A percentile compares a stretch with the other conserved stretches of the same genome.
Evolutionary conservation across 2,113 vertebrate genomes (phyloP).

Genomic region (Lontra canadensis): DNA sequence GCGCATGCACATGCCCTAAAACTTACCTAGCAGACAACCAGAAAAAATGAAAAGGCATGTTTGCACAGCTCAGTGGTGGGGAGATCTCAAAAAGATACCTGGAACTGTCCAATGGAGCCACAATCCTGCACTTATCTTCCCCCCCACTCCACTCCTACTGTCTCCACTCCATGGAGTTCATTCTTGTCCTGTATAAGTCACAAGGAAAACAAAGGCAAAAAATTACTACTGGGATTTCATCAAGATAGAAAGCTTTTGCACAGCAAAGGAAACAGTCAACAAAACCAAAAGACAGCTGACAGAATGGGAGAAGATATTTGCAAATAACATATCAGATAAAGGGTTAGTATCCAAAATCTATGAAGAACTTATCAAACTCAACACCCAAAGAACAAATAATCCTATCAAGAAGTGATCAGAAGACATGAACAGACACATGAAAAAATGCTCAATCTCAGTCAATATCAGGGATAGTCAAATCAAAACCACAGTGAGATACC

Average conservation of each 20-base stretch:
- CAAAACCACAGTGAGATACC: no score
- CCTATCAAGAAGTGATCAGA: no score
- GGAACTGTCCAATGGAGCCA: background rate
- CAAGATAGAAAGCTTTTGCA: background rate
- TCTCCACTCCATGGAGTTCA: background rate
- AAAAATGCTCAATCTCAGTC: no score
- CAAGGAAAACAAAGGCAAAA: background rate
- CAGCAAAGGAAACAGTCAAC: background rate
- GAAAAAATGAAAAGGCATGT: background rate
- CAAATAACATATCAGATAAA: no score
- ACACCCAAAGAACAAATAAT: no score
- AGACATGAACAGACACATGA: no score
- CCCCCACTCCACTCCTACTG: background rate
- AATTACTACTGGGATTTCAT: background rate
- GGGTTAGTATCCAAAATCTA: no score
- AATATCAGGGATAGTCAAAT: no score
- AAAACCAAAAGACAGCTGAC: no score
- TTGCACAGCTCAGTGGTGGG: background rate
- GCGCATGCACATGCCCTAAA: accelerated
- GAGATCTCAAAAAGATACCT: background rate
- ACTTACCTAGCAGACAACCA: background rate
- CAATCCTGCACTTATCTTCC: background rate
- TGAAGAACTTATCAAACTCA: no score
- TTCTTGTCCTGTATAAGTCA: background rate
- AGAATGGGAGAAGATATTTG: no score